Evolutionary conservation across 2,888 invertebrate genomes (phyloP).

Genomic region (Erpobdella octoculata): DNA sequence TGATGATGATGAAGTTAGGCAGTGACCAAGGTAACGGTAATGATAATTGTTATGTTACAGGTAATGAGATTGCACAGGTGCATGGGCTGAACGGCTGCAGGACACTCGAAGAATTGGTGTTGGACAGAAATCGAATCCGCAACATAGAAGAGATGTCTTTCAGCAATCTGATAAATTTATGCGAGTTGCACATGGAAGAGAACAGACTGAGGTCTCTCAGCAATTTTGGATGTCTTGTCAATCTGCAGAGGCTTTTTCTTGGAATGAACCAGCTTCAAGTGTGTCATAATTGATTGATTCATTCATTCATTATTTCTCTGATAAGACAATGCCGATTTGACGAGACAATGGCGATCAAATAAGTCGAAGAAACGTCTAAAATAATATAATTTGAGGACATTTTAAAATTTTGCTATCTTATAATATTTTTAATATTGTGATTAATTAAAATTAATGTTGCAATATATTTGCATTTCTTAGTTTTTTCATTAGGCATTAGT

Average conservation of each 20-base stretch:
- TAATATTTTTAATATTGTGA: too few species aligned
- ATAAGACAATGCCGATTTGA: too few species aligned
- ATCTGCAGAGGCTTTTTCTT: conserved; percentile 50
- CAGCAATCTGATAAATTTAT: background rate
- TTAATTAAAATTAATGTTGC: too few species aligned
- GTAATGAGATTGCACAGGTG: conserved; percentile 50
- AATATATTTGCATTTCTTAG: too few species aligned
- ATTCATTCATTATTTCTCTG: background rate
- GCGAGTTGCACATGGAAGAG: conserved; percentile 52
- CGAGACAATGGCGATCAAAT: too few species aligned
- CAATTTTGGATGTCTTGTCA: conserved; percentile 45
- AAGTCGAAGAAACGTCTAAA: too few species aligned
- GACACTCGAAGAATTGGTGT: conserved; percentile 49
- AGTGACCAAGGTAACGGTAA: too few species aligned
- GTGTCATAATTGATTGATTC: background rate
- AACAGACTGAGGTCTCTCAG: conserved; percentile 48
- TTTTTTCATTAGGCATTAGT: too few species aligned
- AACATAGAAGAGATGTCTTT: conserved; percentile 43
- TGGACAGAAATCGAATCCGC: conserved; percentile 52
- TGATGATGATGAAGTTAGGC: background rate
- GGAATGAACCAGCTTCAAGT: conserved; percentile 51
- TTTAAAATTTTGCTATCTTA: too few species aligned
- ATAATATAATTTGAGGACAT: too few species aligned
- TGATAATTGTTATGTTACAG: conserved; percentile 38
- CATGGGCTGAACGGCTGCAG: conserved; percentile 50